Percentiles rank a stretch among this genome's conserved stretches.
phyloP scores from a whole-genome alignment of 2,888 invertebrate genomes.

The Bruchidius siliquastri region DNA sequence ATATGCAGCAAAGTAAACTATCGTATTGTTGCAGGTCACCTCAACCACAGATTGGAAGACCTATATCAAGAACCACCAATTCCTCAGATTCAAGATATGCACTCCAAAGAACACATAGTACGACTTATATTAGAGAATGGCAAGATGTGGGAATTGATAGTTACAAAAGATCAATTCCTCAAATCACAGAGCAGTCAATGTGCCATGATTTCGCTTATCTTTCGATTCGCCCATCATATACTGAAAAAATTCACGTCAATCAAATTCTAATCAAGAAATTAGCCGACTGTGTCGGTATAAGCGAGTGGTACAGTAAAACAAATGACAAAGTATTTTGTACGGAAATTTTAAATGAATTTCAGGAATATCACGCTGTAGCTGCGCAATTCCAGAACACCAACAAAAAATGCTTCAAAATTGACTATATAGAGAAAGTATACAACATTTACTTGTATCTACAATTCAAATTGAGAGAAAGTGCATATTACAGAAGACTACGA shows the following conservation, averaged over 20 bases:
- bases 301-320: neutral
- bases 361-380: constrained; percentile 2
- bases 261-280: neutral
- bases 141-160: no score
- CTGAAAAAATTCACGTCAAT: neutral
- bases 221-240: neutral
- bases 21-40: neutral
- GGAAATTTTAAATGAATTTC: neutral
- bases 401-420: constrained; percentile 7
- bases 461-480: constrained; percentile 10
- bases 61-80: neutral
- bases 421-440: constrained; percentile 11
- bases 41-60: neutral
- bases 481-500: neutral
- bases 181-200: neutral
- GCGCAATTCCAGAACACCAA: constrained; percentile 1
- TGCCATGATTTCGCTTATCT: neutral
- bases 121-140: no score
- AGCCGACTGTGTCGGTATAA: neutral
- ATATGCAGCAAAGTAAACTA: neutral
- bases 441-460: constrained; percentile 15
- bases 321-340: constrained; percentile 1
- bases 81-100: neutral
- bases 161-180: neutral
- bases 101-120: neutral